Conservation (phyloP, 2,888 invertebrate genomes). For the Caenorhabditis panamensis region DNA sequence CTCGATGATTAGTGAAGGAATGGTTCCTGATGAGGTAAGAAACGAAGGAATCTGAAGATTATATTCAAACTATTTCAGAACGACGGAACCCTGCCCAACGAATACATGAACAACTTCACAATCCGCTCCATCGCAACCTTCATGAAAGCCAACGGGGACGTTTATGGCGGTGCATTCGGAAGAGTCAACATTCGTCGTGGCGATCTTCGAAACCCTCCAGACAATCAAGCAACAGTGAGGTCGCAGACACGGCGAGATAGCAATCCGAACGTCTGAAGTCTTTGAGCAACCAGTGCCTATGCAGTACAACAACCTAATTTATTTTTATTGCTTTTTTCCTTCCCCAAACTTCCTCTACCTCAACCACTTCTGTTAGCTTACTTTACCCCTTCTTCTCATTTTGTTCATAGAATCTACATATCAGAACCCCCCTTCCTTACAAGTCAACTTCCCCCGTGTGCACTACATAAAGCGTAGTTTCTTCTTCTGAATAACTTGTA, state of each 20-base stretch:
- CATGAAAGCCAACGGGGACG: constrained; percentile 68
- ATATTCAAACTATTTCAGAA: constrained; percentile 38
- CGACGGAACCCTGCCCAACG: constrained; percentile 57
- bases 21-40: constrained; percentile 52
- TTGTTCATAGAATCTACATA: constrained; percentile 18
- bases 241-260: constrained; percentile 28
- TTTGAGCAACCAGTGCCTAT: background rate
- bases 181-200: constrained; percentile 67
- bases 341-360: constrained; percentile 14
- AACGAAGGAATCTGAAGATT: background rate
- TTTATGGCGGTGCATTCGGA: constrained; percentile 73
- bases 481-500: too few species aligned
- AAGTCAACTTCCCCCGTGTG: constrained; percentile 1
- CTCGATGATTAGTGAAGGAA: constrained; percentile 48
- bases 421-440: constrained; percentile 7
- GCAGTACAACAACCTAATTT: constrained; percentile 34
- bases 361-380: background rate
- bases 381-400: background rate
- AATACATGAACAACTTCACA: constrained; percentile 71
- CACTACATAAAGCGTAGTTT: background rate
- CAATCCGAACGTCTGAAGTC: constrained; percentile 9
- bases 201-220: constrained; percentile 57
- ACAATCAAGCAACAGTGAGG: constrained; percentile 58
- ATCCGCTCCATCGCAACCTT: constrained; percentile 73
- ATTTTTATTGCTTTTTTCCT: constrained; percentile 10